phyloP scores from a whole-genome alignment of 2,888 invertebrate species.

The Nebria brevicollis region DNA sequence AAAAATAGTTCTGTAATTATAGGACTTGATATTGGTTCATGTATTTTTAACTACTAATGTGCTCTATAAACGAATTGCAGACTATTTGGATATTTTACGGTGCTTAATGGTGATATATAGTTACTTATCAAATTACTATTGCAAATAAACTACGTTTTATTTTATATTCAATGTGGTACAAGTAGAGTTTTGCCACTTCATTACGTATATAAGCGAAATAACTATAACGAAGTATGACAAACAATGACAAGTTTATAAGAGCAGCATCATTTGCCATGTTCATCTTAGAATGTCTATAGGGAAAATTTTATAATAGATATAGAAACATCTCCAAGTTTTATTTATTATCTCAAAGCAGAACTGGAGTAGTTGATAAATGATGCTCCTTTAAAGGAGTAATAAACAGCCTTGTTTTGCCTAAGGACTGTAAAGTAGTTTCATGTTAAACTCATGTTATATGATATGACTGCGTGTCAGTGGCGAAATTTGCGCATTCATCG shows the following conservation, averaged over 20 bases:
- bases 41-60: conserved; percentile 9
- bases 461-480: neutral
- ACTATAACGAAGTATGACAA: too few species aligned
- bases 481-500: neutral
- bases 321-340: neutral
- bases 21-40: conserved; percentile 4
- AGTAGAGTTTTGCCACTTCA: too few species aligned
- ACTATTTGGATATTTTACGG: neutral
- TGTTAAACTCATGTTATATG: neutral
- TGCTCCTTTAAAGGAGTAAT: neutral
- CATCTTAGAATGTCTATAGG: neutral
- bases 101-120: neutral
- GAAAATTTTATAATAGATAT: neutral
- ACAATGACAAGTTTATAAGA: too few species aligned
- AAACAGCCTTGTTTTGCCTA: neutral
- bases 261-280: too few species aligned
- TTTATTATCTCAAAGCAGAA: neutral
- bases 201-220: too few species aligned
- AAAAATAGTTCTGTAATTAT: conserved; percentile 10
- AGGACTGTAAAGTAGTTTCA: neutral
- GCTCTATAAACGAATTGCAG: neutral
- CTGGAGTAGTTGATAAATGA: neutral
- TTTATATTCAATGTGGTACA: too few species aligned
- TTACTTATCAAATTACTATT: neutral
- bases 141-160: conserved; percentile 6